phyloP scores from a whole-genome alignment of 2,888 invertebrate species.

The Brenthis daphne region DNA sequence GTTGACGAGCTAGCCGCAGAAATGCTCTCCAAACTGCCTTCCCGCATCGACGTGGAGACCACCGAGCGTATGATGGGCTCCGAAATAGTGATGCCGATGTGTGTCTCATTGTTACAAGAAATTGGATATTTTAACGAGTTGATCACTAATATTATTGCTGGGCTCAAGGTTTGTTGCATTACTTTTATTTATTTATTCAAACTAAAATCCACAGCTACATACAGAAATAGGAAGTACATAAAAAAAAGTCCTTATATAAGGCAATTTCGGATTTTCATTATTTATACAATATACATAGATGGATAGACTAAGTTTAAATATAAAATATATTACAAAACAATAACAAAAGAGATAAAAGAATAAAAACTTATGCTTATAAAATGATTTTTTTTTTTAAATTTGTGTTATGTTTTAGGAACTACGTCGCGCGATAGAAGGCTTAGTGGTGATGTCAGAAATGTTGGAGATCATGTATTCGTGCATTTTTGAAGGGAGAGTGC shows the following conservation, averaged over 20 bases:
- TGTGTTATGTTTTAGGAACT: constrained; percentile 78
- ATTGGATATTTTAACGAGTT: constrained; percentile 73
- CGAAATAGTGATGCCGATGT: constrained; percentile 87
- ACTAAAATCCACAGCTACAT: too few relatives aligned
- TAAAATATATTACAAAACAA: too few relatives aligned
- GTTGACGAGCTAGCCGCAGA: constrained; percentile 84
- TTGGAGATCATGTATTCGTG: constrained; percentile 91
- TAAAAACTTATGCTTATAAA: too few relatives aligned
- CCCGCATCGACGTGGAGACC: constrained; percentile 87
- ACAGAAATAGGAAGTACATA: too few relatives aligned
- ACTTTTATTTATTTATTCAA: background rate
- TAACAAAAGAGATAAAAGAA: too few relatives aligned
- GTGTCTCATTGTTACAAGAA: constrained; percentile 93
- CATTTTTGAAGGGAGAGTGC: constrained; percentile 91
- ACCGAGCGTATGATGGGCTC: constrained; percentile 88
- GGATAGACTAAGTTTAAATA: too few relatives aligned
- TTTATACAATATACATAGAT: too few relatives aligned
- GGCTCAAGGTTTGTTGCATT: constrained; percentile 56
- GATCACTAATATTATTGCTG: constrained; percentile 55
- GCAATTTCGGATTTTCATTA: too few relatives aligned
- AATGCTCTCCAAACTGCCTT: constrained; percentile 87
- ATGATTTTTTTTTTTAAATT: too few relatives aligned
- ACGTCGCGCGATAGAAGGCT: constrained; percentile 91
- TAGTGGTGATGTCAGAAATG: constrained; percentile 93
- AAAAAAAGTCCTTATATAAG: too few relatives aligned